phyloP scores from a whole-genome alignment of 2,797 vertebrate genomes.

The Cryptoprocta ferox region DNA sequence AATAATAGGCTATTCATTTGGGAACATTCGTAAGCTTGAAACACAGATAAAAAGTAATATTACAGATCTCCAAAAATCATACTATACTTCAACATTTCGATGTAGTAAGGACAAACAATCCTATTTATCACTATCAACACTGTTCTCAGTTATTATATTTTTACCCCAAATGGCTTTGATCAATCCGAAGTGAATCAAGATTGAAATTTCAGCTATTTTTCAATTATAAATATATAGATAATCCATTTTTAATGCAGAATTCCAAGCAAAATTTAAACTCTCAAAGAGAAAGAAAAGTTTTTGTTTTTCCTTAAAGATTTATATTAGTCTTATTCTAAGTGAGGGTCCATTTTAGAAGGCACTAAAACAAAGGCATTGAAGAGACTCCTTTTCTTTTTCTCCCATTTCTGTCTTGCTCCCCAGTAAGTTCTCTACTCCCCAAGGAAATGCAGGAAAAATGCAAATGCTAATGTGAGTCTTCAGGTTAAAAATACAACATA shows the following conservation, averaged over 20 bases:
- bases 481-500: not conserved
- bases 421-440: not conserved
- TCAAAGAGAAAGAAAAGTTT: not conserved
- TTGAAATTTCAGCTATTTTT: conserved; percentile 24
- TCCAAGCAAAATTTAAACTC: not conserved
- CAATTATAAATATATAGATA: not conserved
- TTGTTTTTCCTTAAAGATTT: conserved; percentile 31
- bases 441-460: not conserved
- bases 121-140: not conserved
- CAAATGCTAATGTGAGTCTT: not conserved
- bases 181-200: not conserved
- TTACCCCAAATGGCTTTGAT: conserved; percentile 38
- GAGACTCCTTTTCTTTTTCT: not conserved
- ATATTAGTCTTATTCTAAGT: not conserved
- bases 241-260: conserved; percentile 22
- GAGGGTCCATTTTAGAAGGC: not conserved
- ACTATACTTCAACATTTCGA: not conserved
- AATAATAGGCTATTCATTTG: conserved; percentile 67
- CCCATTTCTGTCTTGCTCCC: not conserved
- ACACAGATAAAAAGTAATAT: conserved; percentile 26
- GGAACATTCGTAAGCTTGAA: not conserved
- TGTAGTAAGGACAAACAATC: not conserved
- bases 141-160: conserved; percentile 16
- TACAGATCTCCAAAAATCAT: conserved; percentile 9
- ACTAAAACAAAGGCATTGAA: not conserved